Evolutionary conservation across 1,140 invertebrate genomes (phyloP).

Genomic region (Atta colombica): DNA sequence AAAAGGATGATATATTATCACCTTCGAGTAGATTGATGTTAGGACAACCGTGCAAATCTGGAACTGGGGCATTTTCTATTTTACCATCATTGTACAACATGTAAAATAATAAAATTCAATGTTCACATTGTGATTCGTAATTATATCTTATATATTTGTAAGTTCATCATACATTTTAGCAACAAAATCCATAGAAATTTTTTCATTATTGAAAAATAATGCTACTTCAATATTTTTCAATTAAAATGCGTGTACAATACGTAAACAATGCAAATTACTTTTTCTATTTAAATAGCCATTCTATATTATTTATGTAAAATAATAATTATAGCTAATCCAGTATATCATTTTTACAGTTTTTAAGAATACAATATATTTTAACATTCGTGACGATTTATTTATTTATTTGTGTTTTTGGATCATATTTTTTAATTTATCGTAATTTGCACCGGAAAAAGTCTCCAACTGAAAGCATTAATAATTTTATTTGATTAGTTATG

Average conservation of each 20-base stretch:
- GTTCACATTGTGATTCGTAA: slow-evolving; percentile 14
- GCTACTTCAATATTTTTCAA: slow-evolving; percentile 3
- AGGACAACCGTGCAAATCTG: slow-evolving; percentile 93
- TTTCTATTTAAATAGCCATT: slow-evolving; percentile 46
- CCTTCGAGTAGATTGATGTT: slow-evolving; percentile 96
- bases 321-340: slow-evolving; percentile 51
- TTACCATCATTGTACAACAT: slow-evolving; percentile 66
- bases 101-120: slow-evolving; percentile 56
- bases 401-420: slow-evolving; percentile 88
- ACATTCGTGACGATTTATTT: slow-evolving; percentile 32
- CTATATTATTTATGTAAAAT: slow-evolving; percentile 50
- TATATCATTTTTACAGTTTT: slow-evolving; percentile 39
- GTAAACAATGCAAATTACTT: slow-evolving; percentile 25
- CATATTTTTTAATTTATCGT: slow-evolving; percentile 90
- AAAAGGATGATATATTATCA: slow-evolving; percentile 92
- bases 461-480: slow-evolving; percentile 86
- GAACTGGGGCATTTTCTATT: slow-evolving; percentile 93
- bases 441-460: slow-evolving; percentile 93
- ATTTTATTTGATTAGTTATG: slow-evolving; percentile 46
- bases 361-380: slow-evolving; percentile 63
- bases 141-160: slow-evolving; percentile 48
- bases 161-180: slow-evolving; percentile 67
- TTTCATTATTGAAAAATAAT: slow-evolving; percentile 53
- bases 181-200: slow-evolving; percentile 54
- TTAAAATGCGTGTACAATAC: background rate